Evolutionary conservation across 2,888 invertebrate genomes (phyloP), one percentile per base, ranked within the genome.

Genomic region (Tuberolachnus salignus): DNA sequence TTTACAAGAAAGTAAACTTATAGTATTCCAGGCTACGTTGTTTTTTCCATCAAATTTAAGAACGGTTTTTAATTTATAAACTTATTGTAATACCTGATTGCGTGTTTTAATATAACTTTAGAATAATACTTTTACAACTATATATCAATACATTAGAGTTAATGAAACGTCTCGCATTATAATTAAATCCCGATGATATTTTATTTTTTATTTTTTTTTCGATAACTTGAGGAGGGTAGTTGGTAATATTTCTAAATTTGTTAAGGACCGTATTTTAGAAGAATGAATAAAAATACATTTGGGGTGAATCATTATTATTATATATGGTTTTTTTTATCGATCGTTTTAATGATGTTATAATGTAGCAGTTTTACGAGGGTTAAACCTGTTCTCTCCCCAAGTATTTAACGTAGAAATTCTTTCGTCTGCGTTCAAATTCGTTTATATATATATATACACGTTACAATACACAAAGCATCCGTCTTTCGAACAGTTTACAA

Each of bases 341-440:
- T 34, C 34, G 34, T 34, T 34, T 4, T 34, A 34, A 34, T 34
- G 34, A 34, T 3, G 34, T 34, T 34, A 6, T 34, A 34, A 6
- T 34, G n/a, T 42, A 63, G 19, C 10, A n/a, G 46, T 66, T 23
- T 66, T 66, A 66, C 3, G 66, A 66, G 66, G 66, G 66, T 66
- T 49, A 70, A 70, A 70, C 70, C 70, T 70, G 70, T 70, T 70
- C 42, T 70, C 70, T 55, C 55, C 69, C 53, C 14, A 19, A 13
- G 53, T 69, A 14, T 19, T 34, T 6, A 4, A 6, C 6, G 34
- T 34, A 34, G 3, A 34, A 34, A 34, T 34, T 34, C 34, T 34
- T 34, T 34, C 6, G 34, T 34, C 34, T 3, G 34, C 3, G 6
- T 34, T 34, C 3, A 34, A 34, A 34, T 3, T 3, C 34, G 6